A percentile compares a stretch with the other conserved stretches of the same genome.
Evolutionary conservation across 2,888 invertebrate genomes (phyloP).

Genomic region (Nephrotoma flavescens): DNA sequence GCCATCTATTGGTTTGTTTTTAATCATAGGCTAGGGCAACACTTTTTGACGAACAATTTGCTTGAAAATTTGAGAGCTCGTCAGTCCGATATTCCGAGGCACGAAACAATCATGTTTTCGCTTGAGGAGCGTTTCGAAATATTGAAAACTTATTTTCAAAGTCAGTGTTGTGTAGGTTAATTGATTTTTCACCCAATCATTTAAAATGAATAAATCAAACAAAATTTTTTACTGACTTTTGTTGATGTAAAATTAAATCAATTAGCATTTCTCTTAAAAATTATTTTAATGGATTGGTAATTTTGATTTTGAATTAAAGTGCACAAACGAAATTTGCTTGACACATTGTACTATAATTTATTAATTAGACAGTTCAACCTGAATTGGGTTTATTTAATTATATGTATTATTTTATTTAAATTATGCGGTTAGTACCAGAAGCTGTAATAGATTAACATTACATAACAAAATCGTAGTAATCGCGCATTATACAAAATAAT

Average conservation of each 20-base stretch:
- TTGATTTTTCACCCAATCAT: background rate
- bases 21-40: too few species aligned
- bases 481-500: background rate
- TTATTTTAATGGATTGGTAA: background rate
- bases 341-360: background rate
- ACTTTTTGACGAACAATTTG: too few species aligned
- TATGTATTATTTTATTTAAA: background rate
- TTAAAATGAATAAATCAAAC: background rate
- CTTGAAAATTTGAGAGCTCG: too few species aligned
- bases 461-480: background rate
- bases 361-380: background rate
- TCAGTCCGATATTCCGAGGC: too few species aligned
- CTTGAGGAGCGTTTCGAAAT: too few species aligned
- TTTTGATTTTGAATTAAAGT: background rate
- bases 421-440: background rate
- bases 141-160: too few species aligned
- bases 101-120: too few species aligned
- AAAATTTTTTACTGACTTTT: background rate
- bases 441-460: background rate
- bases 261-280: background rate
- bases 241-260: background rate
- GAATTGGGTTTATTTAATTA: background rate
- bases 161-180: too few species aligned
- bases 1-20: too few species aligned
- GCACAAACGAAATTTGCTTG: background rate